A percentile compares a stretch with the other conserved stretches of the same genome.
phyloP scores from a whole-genome alignment of 1,140 invertebrate species.

The Reticulitermes speratus region DNA sequence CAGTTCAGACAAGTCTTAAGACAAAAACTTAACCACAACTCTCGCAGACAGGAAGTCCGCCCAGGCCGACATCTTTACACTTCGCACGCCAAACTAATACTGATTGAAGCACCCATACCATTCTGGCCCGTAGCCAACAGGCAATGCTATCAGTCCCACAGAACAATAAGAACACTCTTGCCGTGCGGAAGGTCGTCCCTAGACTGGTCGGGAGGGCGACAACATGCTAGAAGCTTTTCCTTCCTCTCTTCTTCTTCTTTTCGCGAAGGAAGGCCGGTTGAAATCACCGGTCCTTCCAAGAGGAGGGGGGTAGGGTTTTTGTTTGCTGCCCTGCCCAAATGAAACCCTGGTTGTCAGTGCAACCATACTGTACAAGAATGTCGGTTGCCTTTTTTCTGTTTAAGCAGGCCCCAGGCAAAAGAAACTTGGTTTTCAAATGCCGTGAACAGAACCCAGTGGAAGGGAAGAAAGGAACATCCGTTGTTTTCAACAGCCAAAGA shows the following conservation, averaged over 20 bases:
- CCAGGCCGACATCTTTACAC: too few relatives aligned
- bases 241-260: neutral
- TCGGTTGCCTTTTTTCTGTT: neutral
- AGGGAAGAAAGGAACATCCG: neutral
- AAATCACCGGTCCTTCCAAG: neutral
- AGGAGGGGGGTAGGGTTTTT: neutral
- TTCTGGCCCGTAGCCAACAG: neutral
- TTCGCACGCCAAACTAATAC: neutral
- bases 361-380: neutral
- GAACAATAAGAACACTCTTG: neutral
- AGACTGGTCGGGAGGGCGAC: neutral
- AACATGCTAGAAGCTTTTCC: neutral
- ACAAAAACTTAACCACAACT: too few relatives aligned
- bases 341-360: neutral
- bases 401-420: neutral
- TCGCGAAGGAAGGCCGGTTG: constrained; percentile 9
- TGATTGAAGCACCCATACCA: neutral
- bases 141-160: too few relatives aligned
- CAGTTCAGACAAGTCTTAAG: neutral
- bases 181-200: neutral
- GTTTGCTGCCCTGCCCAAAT: neutral
- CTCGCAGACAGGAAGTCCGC: too few relatives aligned
- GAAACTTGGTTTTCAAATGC: too few relatives aligned
- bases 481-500: neutral
- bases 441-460: too few relatives aligned